A percentile compares a stretch with the other conserved stretches of the same genome.
Conservation (phyloP, 1,140 invertebrate genomes). For the Pogonomyrmex californicus region DNA sequence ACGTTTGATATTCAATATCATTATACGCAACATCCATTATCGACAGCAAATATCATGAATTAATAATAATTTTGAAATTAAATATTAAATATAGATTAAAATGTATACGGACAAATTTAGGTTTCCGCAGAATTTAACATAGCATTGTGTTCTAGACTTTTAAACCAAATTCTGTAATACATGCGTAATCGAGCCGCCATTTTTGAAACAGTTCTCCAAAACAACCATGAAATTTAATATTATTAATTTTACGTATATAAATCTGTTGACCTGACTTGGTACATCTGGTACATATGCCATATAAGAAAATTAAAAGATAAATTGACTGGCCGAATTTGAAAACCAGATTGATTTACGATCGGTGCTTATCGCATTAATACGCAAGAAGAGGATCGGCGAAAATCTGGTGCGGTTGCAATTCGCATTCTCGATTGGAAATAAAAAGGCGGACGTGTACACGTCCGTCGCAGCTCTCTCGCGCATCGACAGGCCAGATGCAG, state of each 20-base stretch:
- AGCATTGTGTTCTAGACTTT: background rate
- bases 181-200: background rate
- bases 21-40: background rate
- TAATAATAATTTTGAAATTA: slow-evolving; percentile 18
- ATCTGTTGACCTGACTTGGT: background rate
- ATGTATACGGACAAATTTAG: background rate
- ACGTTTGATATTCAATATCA: slow-evolving; percentile 6
- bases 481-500: slow-evolving; percentile 34
- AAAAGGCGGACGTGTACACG: slow-evolving; percentile 15
- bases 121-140: background rate
- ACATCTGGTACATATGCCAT: background rate
- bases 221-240: background rate
- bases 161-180: background rate
- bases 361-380: slow-evolving; percentile 27
- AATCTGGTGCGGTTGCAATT: slow-evolving; percentile 32
- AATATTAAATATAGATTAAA: slow-evolving; percentile 12
- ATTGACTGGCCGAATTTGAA: background rate
- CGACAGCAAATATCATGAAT: background rate
- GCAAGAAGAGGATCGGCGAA: slow-evolving; percentile 13
- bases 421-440: slow-evolving; percentile 53
- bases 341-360: slow-evolving; percentile 37
- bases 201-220: background rate
- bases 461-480: slow-evolving; percentile 11
- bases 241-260: slow-evolving; percentile 1
- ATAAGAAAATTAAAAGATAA: background rate